Base-by-base conservation (phyloP, 2,888 invertebrate genomes). In the Sarcophaga subvicina region DNA sequence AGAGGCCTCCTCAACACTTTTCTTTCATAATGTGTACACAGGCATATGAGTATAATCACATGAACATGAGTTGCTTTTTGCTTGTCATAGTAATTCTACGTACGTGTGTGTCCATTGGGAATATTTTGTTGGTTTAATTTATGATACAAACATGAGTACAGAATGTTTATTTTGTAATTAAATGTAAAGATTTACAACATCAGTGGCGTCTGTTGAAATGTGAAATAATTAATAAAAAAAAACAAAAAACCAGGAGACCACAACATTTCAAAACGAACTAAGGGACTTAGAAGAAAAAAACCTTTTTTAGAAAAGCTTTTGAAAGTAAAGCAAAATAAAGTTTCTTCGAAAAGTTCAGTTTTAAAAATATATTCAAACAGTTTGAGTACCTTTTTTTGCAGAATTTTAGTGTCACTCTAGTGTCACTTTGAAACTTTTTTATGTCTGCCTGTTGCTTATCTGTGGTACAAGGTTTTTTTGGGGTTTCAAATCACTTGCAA, bases 341-440 rank as follows among this genome's bases (percentile, higher is more conserved):
- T 37, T 37, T 37, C 8, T 37, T 8, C 0, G 8, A 37, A 37
- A 47, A n/a, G 0, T 27, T 6, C 37, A 6, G 6, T 37, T 0
- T 6, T 37, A 37, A 37, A 6, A 27, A 27, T 27, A 27, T 27
- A 27, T 27, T 27, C 27, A 4, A 27, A 27, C 4, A 27, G 27
- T 6, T 37, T 37, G 37, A 37, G 6, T 37, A 2, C 37, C 6
- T 6, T 37, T 25, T 27, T 27, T 27, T 27, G 5, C 5, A 27
- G 27, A 27, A 4, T 71, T 62, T 72, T 54, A 79, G 25, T 67
- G 25, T 67, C 72, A 37, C 69, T 80, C 54, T 47, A 62, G 76
- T 69, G 80, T 77, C 86, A 77, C 64, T 70, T 73, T 83, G 37
- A 72, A 83, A 83, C 67, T 83, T 78, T 83, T 80, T 75, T 71